Evolutionary conservation across 2,113 vertebrate species (phyloP).

Genomic region (Rhinopomastus cyanomelas): DNA sequence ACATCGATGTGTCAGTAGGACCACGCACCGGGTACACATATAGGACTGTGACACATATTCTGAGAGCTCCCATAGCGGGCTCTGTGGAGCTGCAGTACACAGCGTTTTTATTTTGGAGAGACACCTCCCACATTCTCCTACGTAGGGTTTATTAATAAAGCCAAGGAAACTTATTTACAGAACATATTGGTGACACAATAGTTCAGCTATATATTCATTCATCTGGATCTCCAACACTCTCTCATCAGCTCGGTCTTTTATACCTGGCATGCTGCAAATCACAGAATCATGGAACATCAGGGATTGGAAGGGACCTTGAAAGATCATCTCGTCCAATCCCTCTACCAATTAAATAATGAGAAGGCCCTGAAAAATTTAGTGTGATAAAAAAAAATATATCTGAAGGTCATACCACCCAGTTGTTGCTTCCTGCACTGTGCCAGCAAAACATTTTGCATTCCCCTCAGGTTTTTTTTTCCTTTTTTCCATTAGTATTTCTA

Average conservation of each 20-base stretch:
- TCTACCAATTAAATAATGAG: not conserved
- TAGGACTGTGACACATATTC: accelerated
- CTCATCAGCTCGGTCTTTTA: not conserved
- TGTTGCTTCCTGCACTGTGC: not conserved
- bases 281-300: too few relatives aligned
- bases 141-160: slow-evolving; percentile 7
- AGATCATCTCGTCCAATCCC: too few relatives aligned
- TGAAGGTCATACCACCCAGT: not conserved
- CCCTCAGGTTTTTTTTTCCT: not conserved
- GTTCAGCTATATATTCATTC: not conserved
- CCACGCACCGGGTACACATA: not conserved
- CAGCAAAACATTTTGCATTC: not conserved
- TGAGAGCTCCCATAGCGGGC: not conserved
- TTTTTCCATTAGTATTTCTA: not conserved
- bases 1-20: not conserved
- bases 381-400: not conserved
- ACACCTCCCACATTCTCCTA: slow-evolving; percentile 28
- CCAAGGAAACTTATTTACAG: slow-evolving; percentile 3
- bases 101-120: not conserved
- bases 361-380: not conserved
- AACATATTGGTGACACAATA: not conserved
- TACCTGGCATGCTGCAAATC: not conserved
- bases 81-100: not conserved
- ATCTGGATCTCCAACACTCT: not conserved
- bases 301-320: too few relatives aligned